Evolutionary conservation across 2,113 vertebrate genomes (phyloP).

Genomic region (Tympanuchus pallidicinctus): DNA sequence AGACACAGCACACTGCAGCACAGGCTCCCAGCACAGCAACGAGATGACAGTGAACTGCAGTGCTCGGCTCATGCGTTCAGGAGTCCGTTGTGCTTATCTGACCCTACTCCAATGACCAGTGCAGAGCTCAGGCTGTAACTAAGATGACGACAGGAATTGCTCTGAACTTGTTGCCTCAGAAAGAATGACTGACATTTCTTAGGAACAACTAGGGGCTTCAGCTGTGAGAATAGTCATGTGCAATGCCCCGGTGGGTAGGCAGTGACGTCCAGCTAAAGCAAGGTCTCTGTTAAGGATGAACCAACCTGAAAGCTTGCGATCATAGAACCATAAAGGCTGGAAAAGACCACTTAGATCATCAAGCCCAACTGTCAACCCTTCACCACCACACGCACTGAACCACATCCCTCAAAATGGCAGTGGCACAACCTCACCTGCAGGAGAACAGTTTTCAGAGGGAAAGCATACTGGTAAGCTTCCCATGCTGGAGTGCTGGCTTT

Average conservation of each 20-base stretch:
- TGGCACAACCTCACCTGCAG: background rate
- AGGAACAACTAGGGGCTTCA: background rate
- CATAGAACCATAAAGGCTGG: too few relatives aligned
- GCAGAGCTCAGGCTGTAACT: background rate
- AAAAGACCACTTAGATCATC: too few relatives aligned
- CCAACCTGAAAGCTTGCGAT: background rate
- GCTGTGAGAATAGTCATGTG: background rate
- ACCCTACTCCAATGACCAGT: background rate
- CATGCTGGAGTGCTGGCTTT: background rate
- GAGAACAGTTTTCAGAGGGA: background rate
- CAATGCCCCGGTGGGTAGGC: background rate
- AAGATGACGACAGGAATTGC: background rate
- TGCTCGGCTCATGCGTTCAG: background rate
- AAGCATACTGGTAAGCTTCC: background rate
- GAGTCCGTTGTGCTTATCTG: background rate
- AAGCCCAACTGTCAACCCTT: too few relatives aligned
- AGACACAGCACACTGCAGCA: background rate
- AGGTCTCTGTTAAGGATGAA: background rate
- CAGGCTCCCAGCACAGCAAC: background rate
- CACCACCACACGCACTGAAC: too few relatives aligned
- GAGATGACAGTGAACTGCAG: background rate
- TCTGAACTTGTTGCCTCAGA: background rate
- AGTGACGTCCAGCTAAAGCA: background rate
- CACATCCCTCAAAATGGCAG: too few relatives aligned
- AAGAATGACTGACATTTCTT: background rate